Base-by-base conservation (phyloP, 2,888 invertebrate species). In the Magallana nippona region DNA sequence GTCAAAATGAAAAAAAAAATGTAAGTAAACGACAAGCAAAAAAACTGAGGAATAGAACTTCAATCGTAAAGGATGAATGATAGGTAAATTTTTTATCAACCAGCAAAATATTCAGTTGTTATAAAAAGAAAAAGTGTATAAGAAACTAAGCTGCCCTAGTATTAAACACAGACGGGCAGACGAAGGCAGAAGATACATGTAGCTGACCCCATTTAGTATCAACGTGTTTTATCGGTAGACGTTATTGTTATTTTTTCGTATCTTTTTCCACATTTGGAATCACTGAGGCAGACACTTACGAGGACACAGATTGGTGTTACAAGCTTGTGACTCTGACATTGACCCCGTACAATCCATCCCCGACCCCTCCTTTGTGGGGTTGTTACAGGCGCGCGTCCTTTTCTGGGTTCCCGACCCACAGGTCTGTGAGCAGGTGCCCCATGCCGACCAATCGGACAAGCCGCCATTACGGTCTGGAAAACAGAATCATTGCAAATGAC, bases 401-500 rank as follows among this genome's bases (percentile, higher is more conserved):
- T 84, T 78, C 22, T 86, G 85, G 11, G 60, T 17, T 13, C 90
- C 90, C 13, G 82, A 82, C 8, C 90, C 90, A 85, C 90, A 90
- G 10, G 88, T 86, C 11, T 85, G 82, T 2, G 87, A 84, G 78
- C 90, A 90, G 1, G 81, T 71, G 0, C 84, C 56, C 88, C 88
- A 90, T 5, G 77, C 15, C 27, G 79, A 77, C 89, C 89, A 90
- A 2, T 77, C 78, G 11, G 85, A 58, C 62, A 83, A 87, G 1
- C 84, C 87, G 56, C 90, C 90, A 84, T 90, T 84, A 15, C 90
- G 86, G 85, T 90, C 90, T 90, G 84, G 5, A 83, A 82, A 60
- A n/a, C 0, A 63, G 82, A 44, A 44, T 44, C 44, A 44, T 44
- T 44, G 44, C 44, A 44, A 44, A 3, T 44, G 44, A 44, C 44